phyloP scores from a whole-genome alignment of 1,140 invertebrate genomes.

The Helicorthomorpha holstii region DNA sequence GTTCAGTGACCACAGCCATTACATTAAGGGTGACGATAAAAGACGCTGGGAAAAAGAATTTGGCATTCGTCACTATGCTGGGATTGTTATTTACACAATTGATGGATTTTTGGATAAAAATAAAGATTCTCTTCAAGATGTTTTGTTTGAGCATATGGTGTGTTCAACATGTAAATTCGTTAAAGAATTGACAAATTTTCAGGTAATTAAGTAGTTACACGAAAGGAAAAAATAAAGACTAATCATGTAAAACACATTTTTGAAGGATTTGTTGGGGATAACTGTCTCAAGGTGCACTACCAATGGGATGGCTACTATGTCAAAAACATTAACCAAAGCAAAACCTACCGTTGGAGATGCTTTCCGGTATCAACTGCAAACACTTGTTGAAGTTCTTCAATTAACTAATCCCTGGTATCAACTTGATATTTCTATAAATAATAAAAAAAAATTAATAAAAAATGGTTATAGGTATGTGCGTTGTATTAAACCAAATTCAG shows the following conservation, averaged over 20 bases:
- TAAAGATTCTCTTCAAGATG: conserved; percentile 81
- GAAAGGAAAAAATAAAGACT: too few relatives aligned
- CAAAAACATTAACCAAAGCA: conserved; percentile 70
- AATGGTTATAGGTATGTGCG: conserved; percentile 55
- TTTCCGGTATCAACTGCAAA: conserved; percentile 76
- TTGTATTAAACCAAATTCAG: conserved; percentile 85
- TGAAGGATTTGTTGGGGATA: conserved; percentile 14
- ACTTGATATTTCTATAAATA: conserved; percentile 6
- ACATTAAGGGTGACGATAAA: conserved; percentile 70
- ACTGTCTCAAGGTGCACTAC: conserved; percentile 11
- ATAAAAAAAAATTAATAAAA: conserved; percentile 1
- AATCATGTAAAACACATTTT: too few relatives aligned
- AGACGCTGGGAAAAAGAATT: conserved; percentile 82
- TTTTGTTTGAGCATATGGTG: conserved; percentile 82
- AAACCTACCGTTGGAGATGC: conserved; percentile 86
- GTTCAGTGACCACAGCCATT: conserved; percentile 67
- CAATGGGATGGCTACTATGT: conserved; percentile 38
- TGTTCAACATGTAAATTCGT: conserved; percentile 72
- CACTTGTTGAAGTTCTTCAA: conserved; percentile 77
- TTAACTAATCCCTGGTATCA: conserved; percentile 77
- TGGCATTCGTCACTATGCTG: conserved; percentile 86
- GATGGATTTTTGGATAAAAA: conserved; percentile 97
- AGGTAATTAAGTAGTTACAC: conserved; percentile 27
- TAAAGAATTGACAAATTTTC: conserved; percentile 66
- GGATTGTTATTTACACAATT: conserved; percentile 76